These are phyloP conservation scores for Oryzaephilus surinamensis DNA, from an alignment of 1,140 invertebrate genomes.

Conservation along the genomic window DNA sequence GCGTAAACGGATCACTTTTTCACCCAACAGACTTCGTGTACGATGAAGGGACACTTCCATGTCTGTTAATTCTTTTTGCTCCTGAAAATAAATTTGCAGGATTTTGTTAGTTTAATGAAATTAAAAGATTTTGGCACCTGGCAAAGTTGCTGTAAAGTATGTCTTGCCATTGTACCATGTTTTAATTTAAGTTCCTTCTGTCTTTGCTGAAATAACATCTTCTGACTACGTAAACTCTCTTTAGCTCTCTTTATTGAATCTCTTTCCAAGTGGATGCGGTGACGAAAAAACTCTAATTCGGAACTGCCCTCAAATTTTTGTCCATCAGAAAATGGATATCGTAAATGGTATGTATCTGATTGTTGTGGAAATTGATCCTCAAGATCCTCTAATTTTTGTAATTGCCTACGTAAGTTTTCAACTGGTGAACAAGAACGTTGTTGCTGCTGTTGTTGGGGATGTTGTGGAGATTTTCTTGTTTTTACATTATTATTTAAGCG, in stretches of 20 bases:
- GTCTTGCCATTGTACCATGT: slow-evolving; percentile 39
- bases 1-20: slow-evolving; percentile 65
- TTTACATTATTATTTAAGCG: slow-evolving; percentile 38
- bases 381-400: slow-evolving; percentile 66
- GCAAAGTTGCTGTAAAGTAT: slow-evolving; percentile 51
- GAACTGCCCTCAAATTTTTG: slow-evolving; percentile 40
- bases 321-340: slow-evolving; percentile 40
- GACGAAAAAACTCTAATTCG: slow-evolving; percentile 68
- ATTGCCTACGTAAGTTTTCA: slow-evolving; percentile 62
- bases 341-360: slow-evolving; percentile 58
- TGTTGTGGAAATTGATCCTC: slow-evolving; percentile 64
- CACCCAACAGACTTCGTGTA: slow-evolving; percentile 61
- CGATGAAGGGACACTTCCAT: slow-evolving; percentile 70
- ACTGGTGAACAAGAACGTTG: slow-evolving; percentile 55
- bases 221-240: slow-evolving; percentile 52
- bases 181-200: slow-evolving; percentile 51
- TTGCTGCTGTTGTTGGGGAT: slow-evolving; percentile 17
- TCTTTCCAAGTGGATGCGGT: slow-evolving; percentile 64
- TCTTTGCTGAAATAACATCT: slow-evolving; percentile 43
- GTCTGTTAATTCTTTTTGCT: slow-evolving; percentile 66
- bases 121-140: slow-evolving; percentile 34
- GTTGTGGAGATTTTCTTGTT: slow-evolving; percentile 11
- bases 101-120: neutral
- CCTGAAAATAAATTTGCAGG: slow-evolving; percentile 38
- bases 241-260: slow-evolving; percentile 64